Evolutionary conservation across 2,888 invertebrate genomes (phyloP), one percentile per base, ranked within the genome.

Genomic region (Drosophila multiciliata): DNA sequence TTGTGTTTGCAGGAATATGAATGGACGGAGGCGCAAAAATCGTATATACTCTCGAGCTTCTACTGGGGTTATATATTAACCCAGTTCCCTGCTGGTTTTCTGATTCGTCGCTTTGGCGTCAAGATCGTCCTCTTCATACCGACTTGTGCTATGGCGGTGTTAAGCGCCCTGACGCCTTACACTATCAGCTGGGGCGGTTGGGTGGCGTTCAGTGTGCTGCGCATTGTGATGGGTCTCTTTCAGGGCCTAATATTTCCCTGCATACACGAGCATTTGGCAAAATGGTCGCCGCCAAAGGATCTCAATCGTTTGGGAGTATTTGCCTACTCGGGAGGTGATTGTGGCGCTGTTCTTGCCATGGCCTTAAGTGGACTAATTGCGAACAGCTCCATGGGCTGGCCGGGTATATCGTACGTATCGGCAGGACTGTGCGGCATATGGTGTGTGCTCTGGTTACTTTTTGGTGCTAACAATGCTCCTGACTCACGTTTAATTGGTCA

Each of bases 21-120:
- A 89, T 73, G 93, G 95, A 94, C 93, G 35, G 91, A 94, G 75
- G 88, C 92, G 20, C 93, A 94, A 49, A 94, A 94, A 70, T 93
- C 94, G 0, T 91, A 95, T 66, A 94, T 96, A 33, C 93, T 96
- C 7, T 96, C 96, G 0, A 95, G 96, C 0, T 96, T 96, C 92
- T 96, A 96, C 91, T 96, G 96, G 96, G 96, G 96, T 5, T 96
- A 97, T 89, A 93, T 96, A 3, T 73, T 96, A 4, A 94, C 94
- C 73, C 93, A 94, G 81, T 91, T 96, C 17, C 95, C 95, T 0
- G 95, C 95, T 0, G 96, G 96, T 0, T 94, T 95, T 76, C 91
- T 98, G 60, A 80, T 81, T 15, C 95, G 95, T 72, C 94, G 93
- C 26, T 95, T 95, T 90, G 97, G 97, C 0, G 95, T 95, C 0